Conservation (phyloP, 2,797 vertebrate genomes). For the Hoplostethus mediterraneus region DNA sequence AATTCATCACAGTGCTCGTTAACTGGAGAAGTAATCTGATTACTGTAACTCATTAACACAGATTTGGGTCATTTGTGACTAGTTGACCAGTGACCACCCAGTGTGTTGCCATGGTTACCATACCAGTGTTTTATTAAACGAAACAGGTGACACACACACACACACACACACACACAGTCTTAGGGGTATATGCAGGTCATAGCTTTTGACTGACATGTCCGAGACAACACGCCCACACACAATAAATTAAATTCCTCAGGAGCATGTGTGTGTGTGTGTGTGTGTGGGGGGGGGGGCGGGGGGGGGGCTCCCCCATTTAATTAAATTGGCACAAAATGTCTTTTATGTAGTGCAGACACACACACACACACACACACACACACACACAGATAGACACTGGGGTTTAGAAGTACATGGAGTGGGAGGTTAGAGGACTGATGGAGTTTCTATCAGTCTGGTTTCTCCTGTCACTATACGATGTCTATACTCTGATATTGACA, state of each 20-base stretch:
- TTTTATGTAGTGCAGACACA: slow-evolving; percentile 57
- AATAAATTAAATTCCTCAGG: slow-evolving; percentile 44
- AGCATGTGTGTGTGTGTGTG: slow-evolving; percentile 13
- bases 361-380: slow-evolving; percentile 29
- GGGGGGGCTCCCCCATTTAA: slow-evolving; percentile 18
- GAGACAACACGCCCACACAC: slow-evolving; percentile 9
- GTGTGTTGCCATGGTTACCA: not conserved
- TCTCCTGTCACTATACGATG: no score
- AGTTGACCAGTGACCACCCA: not conserved
- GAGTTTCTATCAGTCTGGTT: no score
- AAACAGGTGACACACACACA: slow-evolving; percentile 17
- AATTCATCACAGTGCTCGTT: no score
- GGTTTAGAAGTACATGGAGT: no score
- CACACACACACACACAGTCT: not conserved
- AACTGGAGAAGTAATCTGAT: no score
- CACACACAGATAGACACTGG: not conserved
- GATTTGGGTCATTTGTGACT: no score
- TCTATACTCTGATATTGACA: no score
- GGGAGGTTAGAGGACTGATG: no score
- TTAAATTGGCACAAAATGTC: slow-evolving; percentile 53
- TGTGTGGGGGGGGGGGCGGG: not conserved
- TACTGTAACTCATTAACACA: not conserved
- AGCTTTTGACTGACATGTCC: slow-evolving; percentile 36
- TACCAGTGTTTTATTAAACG: slow-evolving; percentile 7
- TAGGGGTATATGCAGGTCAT: slow-evolving; percentile 34